phyloP scores from a whole-genome alignment of 2,797 vertebrate species.

The Lerista edwardsae region DNA sequence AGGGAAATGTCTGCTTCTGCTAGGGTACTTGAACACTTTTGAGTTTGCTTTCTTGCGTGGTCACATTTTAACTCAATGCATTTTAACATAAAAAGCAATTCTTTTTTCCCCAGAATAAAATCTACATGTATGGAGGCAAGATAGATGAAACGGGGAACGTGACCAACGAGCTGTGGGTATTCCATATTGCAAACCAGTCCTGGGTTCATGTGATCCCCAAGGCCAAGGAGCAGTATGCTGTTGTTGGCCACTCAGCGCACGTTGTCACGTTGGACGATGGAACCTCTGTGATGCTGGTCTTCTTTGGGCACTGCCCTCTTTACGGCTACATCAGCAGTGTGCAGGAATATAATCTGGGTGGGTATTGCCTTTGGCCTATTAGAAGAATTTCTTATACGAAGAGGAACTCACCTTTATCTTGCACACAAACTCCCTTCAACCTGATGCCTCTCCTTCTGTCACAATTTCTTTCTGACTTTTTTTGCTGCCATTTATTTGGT shows the following conservation, averaged over 20 bases:
- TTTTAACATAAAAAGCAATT: neutral
- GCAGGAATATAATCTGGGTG: constrained; percentile 93
- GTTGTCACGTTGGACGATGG: constrained; percentile 78
- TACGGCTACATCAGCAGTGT: constrained; percentile 95
- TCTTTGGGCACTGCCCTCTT: constrained; percentile 96
- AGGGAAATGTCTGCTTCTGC: neutral
- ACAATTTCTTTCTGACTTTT: neutral
- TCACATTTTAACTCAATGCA: neutral
- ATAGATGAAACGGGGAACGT: constrained; percentile 93
- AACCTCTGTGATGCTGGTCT: constrained; percentile 87
- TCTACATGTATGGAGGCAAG: constrained; percentile 98
- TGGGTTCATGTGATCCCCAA: constrained; percentile 83
- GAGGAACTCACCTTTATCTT: neutral
- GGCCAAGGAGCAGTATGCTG: constrained; percentile 92
- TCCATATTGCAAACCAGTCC: constrained; percentile 88
- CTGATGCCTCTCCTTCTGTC: fast-evolving
- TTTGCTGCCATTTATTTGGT: neutral
- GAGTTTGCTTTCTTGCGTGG: no score
- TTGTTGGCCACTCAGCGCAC: constrained; percentile 96
- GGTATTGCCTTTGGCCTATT: constrained; percentile 40
- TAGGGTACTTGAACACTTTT: neutral
- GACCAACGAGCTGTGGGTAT: constrained; percentile 92
- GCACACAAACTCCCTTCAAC: fast-evolving
- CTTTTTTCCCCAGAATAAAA: constrained; percentile 81
- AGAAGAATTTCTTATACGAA: fast-evolving